Evolutionary conservation across 2,888 invertebrate genomes (phyloP).

Genomic region (Drosophila percnosoma): DNA sequence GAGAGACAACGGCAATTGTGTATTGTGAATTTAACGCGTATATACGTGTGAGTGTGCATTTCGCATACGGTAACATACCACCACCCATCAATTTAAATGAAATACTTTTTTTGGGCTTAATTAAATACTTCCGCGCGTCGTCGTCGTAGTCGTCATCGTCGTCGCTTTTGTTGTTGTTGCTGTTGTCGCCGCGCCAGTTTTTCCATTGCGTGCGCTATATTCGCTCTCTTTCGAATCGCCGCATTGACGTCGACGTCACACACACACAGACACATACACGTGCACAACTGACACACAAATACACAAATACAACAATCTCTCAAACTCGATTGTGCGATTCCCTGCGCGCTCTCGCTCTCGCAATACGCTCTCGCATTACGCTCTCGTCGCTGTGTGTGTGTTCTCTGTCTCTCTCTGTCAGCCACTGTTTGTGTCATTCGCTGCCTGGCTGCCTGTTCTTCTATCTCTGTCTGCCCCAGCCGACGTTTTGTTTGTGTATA

Average conservation of each 20-base stretch:
- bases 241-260: slow-evolving; percentile 59
- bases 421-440: slow-evolving; percentile 34
- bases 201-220: slow-evolving; percentile 68
- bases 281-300: slow-evolving; percentile 3
- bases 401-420: slow-evolving; percentile 36
- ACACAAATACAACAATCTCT: slow-evolving; percentile 35
- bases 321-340: slow-evolving; percentile 53
- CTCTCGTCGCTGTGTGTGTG: slow-evolving; percentile 45
- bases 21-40: slow-evolving; percentile 30
- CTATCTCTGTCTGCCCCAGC: slow-evolving; percentile 41
- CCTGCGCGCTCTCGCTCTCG: slow-evolving; percentile 31
- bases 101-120: slow-evolving; percentile 73
- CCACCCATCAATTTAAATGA: slow-evolving; percentile 72
- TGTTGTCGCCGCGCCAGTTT: slow-evolving; percentile 70
- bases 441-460: slow-evolving; percentile 28
- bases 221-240: slow-evolving; percentile 49
- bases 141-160: slow-evolving; percentile 38
- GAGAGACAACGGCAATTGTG: slow-evolving; percentile 54
- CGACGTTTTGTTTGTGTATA: slow-evolving; percentile 66
- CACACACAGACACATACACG: slow-evolving; percentile 11
- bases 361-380: slow-evolving; percentile 12
- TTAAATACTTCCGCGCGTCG: slow-evolving; percentile 77
- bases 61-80: slow-evolving; percentile 32
- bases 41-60: slow-evolving; percentile 31
- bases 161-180: slow-evolving; percentile 38